Percentiles rank a stretch among this genome's conserved stretches.
Conservation (phyloP, 2,797 vertebrate species). For the Eurystomus glaucurus region DNA sequence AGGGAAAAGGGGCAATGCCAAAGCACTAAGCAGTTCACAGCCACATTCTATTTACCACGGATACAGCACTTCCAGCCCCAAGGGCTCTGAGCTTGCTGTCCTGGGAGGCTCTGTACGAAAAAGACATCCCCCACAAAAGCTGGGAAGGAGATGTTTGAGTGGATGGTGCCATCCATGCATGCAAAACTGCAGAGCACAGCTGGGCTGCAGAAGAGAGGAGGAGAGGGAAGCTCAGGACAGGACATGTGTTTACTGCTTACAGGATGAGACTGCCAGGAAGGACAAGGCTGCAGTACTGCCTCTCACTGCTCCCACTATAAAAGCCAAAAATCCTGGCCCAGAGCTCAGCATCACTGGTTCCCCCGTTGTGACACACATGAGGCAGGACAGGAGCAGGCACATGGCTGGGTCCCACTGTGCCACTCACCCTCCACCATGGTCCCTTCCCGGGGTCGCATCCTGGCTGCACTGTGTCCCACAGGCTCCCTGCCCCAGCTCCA, state of each 20-base stretch:
- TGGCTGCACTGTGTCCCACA: accelerated
- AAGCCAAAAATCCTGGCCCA: neutral
- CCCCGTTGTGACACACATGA: neutral
- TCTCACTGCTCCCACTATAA: neutral
- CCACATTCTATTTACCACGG: neutral
- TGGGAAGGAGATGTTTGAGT: neutral
- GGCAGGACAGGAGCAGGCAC: neutral
- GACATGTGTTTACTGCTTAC: neutral
- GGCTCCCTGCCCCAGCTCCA: neutral
- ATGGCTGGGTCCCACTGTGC: neutral
- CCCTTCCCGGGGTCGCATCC: neutral
- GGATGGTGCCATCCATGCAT: neutral
- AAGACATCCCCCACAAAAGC: neutral
- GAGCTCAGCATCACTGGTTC: neutral
- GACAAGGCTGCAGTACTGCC: neutral
- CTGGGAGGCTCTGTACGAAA: neutral
- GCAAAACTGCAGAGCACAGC: neutral
- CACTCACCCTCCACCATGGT: neutral
- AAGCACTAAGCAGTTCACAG: neutral
- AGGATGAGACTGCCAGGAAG: neutral
- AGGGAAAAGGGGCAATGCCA: neutral
- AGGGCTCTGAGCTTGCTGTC: neutral
- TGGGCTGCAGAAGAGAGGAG: neutral
- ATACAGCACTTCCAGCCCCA: neutral
- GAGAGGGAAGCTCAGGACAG: neutral